Conservation (phyloP, 2,888 invertebrate species). For the Agrotis exclamationis region DNA sequence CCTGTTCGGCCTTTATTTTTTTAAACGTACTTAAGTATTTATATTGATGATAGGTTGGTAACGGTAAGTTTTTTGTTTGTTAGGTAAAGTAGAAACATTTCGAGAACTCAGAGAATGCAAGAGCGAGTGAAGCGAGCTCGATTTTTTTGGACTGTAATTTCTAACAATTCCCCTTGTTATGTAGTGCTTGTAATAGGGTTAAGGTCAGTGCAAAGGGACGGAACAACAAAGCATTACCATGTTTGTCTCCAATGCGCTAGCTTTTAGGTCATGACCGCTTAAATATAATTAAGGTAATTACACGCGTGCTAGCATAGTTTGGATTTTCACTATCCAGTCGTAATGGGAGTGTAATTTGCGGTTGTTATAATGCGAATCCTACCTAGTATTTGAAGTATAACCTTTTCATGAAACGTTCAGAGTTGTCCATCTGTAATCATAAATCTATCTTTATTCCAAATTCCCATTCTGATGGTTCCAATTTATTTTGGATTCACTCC, state of each 20-base stretch:
- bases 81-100: too few species aligned
- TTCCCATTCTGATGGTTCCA: too few species aligned
- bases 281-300: constrained; percentile 8
- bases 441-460: background rate
- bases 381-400: background rate
- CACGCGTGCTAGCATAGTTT: background rate
- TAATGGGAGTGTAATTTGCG: constrained; percentile 4
- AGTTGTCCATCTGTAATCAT: background rate
- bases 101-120: too few species aligned
- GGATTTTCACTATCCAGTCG: background rate
- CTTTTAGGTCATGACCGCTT: background rate
- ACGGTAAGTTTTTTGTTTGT: too few species aligned
- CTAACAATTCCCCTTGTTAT: background rate
- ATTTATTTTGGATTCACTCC: background rate
- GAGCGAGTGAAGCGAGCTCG: too few species aligned
- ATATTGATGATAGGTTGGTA: too few species aligned
- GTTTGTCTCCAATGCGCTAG: background rate
- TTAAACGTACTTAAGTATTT: too few species aligned
- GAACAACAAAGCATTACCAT: background rate
- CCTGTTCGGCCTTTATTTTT: too few species aligned
- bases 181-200: background rate
- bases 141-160: background rate
- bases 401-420: background rate
- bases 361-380: constrained; percentile 9
- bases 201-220: constrained; percentile 1